phyloP scores from a whole-genome alignment of 1,140 invertebrate species.

The Psilanteris sp. region DNA sequence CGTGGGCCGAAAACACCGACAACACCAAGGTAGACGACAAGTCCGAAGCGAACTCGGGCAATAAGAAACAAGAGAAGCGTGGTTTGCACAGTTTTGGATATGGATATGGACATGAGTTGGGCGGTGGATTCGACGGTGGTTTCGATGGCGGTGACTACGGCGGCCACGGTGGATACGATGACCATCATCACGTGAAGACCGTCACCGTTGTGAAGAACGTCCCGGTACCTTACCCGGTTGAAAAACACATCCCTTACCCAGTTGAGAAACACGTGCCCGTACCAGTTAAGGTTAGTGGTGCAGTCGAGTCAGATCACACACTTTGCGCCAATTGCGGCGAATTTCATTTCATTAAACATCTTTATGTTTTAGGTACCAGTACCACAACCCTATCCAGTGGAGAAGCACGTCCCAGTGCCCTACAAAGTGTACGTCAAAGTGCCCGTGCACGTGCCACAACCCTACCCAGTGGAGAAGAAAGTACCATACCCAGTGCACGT shows the following conservation, averaged over 20 bases:
- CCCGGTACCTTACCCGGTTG: constrained; percentile 86
- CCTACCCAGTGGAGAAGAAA: constrained; percentile 83
- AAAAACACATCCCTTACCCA: constrained; percentile 84
- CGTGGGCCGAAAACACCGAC: constrained; percentile 82
- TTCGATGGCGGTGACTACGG: constrained; percentile 66
- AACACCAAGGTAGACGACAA: constrained; percentile 79
- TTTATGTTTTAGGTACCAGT: constrained; percentile 83
- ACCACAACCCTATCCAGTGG: constrained; percentile 84
- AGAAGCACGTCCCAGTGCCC: constrained; percentile 84
- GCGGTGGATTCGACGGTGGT: constrained; percentile 77
- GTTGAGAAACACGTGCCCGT: constrained; percentile 84
- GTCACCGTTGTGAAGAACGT: constrained; percentile 86
- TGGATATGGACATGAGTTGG: constrained; percentile 81
- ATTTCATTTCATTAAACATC: too few species aligned
- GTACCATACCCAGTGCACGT: constrained; percentile 86
- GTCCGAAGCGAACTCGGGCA: constrained; percentile 63
- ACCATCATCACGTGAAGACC: constrained; percentile 84
- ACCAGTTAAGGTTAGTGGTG: constrained; percentile 82
- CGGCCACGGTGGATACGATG: constrained; percentile 64
- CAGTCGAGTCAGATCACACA: too few species aligned
- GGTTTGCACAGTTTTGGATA: constrained; percentile 82
- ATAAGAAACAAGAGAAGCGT: constrained; percentile 85
- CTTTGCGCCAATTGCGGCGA: too few species aligned
- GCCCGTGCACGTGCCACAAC: constrained; percentile 84
- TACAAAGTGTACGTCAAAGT: constrained; percentile 86